Evolutionary conservation across 1,140 invertebrate species (phyloP).

Genomic region (Drosophila parabipectinata): DNA sequence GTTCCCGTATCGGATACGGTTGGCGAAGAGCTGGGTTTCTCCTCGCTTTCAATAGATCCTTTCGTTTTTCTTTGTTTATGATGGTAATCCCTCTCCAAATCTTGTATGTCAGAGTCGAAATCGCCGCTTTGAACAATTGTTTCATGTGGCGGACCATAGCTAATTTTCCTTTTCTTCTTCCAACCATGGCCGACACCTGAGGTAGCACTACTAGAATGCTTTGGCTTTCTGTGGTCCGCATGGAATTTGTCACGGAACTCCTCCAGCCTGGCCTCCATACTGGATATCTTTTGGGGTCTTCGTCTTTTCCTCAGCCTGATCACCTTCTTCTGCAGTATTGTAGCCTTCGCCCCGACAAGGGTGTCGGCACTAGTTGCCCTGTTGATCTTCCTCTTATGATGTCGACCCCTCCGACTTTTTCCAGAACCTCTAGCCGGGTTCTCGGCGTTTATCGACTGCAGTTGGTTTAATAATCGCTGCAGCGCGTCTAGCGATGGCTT

Average conservation of each 20-base stretch:
- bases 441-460: background rate
- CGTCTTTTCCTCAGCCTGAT: background rate
- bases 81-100: too few species aligned
- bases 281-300: background rate
- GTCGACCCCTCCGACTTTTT: background rate
- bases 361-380: too few species aligned
- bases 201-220: too few species aligned
- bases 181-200: too few species aligned
- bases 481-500: too few species aligned
- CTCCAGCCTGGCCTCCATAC: background rate
- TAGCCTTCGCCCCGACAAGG: background rate
- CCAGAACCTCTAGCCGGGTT: background rate
- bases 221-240: too few species aligned
- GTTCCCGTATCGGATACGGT: background rate
- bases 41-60: too few species aligned
- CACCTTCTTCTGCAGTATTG: background rate
- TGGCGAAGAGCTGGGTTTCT: background rate
- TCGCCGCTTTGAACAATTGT: too few species aligned
- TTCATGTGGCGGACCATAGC: too few species aligned
- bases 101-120: too few species aligned
- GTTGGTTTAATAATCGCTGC: background rate
- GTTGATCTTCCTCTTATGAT: background rate
- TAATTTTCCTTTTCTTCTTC: too few species aligned
- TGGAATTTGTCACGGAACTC: background rate
- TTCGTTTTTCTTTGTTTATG: too few species aligned